Conservation (phyloP, 2,113 vertebrate species). For the Rhynchomys soricoides region DNA sequence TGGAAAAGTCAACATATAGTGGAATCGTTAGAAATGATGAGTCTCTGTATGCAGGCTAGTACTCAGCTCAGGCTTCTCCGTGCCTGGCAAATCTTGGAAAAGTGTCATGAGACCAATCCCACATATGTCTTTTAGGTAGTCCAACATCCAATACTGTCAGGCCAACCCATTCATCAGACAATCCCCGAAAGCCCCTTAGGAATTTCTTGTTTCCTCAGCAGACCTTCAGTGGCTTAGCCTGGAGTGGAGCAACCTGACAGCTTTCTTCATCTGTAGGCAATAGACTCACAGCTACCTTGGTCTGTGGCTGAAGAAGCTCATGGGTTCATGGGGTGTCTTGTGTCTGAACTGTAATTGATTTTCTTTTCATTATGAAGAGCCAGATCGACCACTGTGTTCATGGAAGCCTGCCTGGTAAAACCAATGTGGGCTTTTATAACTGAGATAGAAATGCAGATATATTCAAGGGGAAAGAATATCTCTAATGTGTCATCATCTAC, state of each 20-base stretch:
- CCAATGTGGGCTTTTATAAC: not conserved
- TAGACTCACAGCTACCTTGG: not conserved
- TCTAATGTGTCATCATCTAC: not conserved
- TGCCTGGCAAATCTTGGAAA: not conserved
- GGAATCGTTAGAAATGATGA: not conserved
- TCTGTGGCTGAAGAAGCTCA: not conserved
- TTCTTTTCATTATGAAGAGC: not conserved
- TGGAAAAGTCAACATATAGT: not conserved
- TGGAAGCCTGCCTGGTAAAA: not conserved
- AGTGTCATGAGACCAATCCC: not conserved
- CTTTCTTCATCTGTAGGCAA: not conserved
- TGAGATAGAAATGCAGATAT: not conserved
- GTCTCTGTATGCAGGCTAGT: not conserved
- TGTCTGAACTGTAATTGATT: not conserved
- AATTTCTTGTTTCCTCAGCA: not conserved
- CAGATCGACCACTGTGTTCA: too few relatives aligned
- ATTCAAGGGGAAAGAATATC: not conserved
- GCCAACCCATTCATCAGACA: not conserved
- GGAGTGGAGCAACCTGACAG: too few relatives aligned
- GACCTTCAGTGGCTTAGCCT: not conserved
- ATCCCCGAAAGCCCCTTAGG: not conserved
- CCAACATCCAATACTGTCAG: not conserved
- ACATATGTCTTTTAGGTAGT: not conserved
- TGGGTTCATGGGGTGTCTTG: not conserved
- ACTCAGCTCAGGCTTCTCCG: not conserved